Evolutionary conservation across 2,797 vertebrate species (phyloP).

Genomic region (Chanos chanos): DNA sequence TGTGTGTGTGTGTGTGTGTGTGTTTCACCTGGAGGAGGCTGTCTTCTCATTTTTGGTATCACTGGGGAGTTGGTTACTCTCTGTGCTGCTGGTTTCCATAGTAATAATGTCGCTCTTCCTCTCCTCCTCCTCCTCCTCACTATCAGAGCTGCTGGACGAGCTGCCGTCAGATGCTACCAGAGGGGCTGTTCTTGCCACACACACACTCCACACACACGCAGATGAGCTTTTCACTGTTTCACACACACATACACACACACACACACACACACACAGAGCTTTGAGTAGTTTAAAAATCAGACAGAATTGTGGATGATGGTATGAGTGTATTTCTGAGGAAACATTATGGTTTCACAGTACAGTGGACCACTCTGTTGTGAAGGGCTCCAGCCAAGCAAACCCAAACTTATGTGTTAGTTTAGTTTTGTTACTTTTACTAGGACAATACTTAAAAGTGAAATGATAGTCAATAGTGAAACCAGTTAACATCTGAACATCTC

Average conservation of each 20-base stretch:
- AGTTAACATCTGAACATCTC: too few species aligned
- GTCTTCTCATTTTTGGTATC: constrained; percentile 73
- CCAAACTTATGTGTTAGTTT: too few species aligned
- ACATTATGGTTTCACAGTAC: too few species aligned
- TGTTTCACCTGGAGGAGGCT: constrained; percentile 65
- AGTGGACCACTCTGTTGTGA: too few species aligned
- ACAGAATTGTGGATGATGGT: too few species aligned
- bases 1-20: background rate
- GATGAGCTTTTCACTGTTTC: constrained; percentile 26
- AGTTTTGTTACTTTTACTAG: too few species aligned
- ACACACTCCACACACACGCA: constrained; percentile 83
- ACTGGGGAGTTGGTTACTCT: constrained; percentile 58
- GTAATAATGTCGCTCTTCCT: constrained; percentile 58
- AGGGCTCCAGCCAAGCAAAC: too few species aligned
- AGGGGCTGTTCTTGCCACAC: constrained; percentile 80
- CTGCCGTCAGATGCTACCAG: constrained; percentile 86
- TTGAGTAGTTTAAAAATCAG: too few species aligned
- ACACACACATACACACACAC: background rate
- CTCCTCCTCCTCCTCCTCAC: constrained; percentile 78
- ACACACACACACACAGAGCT: too few species aligned
- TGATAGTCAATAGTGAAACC: too few species aligned
- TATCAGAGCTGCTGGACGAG: constrained; percentile 82
- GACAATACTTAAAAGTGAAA: too few species aligned
- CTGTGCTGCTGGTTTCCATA: constrained; percentile 52
- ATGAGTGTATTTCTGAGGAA: too few species aligned